Evolutionary conservation across 1,140 invertebrate species (phyloP).

Genomic region (Anthonomus grandis): DNA sequence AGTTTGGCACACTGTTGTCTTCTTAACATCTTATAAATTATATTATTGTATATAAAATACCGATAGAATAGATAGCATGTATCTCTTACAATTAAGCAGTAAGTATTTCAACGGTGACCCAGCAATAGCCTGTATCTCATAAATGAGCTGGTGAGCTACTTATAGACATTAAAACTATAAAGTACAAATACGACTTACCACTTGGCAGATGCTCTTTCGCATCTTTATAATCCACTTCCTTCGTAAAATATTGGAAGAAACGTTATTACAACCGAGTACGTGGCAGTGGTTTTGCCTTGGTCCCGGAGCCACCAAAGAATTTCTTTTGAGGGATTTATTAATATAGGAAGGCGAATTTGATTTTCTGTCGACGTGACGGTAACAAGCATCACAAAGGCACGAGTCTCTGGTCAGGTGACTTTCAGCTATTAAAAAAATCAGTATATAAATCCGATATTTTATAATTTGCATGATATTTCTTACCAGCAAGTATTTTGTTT

Average conservation of each 20-base stretch:
- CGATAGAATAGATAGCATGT: too few relatives aligned
- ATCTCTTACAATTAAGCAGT: too few relatives aligned
- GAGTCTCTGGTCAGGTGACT: conserved; percentile 75
- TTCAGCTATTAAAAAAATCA: conserved; percentile 55
- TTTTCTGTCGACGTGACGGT: conserved; percentile 76
- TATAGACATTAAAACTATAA: too few relatives aligned
- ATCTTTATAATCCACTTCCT: conserved; percentile 76
- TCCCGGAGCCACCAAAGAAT: conserved; percentile 39
- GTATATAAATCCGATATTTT: conserved; percentile 1
- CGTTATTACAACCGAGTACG: conserved; percentile 59
- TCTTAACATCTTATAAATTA: too few relatives aligned
- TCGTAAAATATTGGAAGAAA: conserved; percentile 65
- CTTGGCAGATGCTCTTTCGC: conserved; percentile 65
- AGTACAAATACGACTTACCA: conserved; percentile 58
- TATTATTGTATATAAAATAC: too few relatives aligned
- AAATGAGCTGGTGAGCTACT: too few relatives aligned
- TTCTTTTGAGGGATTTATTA: conserved; percentile 41
- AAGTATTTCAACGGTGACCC: too few relatives aligned
- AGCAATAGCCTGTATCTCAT: too few relatives aligned
- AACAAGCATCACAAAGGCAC: conserved; percentile 81
- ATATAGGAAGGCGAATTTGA: conserved; percentile 63
- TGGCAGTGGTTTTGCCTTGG: conserved; percentile 55
- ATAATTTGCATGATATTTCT: conserved; percentile 26
- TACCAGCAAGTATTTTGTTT: conserved; percentile 69
- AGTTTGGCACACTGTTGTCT: too few relatives aligned